Conservation (phyloP, 2,797 vertebrate genomes). For the Apodemus agrarius region DNA sequence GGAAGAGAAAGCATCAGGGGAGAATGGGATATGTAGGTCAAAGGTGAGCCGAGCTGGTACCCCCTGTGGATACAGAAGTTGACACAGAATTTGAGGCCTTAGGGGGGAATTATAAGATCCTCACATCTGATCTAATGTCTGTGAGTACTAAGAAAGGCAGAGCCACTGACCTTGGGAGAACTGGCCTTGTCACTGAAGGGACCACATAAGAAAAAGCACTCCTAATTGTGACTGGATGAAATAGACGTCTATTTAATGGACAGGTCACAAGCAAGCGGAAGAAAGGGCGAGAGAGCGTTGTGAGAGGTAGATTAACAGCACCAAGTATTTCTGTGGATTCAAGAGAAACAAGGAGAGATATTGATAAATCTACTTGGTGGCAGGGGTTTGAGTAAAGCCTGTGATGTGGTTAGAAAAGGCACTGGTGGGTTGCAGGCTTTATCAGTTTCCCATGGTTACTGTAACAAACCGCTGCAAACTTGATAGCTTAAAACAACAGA, state of each 20-base stretch:
- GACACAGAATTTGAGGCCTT: neutral
- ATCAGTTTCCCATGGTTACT: neutral
- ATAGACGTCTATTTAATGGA: neutral
- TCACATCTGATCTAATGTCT: neutral
- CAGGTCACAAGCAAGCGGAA: neutral
- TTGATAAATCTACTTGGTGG: neutral
- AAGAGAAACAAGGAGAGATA: neutral
- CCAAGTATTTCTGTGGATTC: neutral
- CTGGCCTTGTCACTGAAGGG: neutral
- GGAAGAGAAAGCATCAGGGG: neutral
- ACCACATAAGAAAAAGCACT: neutral
- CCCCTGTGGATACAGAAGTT: neutral
- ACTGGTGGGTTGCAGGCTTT: neutral
- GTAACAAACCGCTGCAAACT: neutral
- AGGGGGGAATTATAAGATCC: neutral
- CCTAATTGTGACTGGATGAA: neutral
- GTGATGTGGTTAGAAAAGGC: neutral
- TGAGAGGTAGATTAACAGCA: neutral
- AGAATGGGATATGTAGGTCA: neutral
- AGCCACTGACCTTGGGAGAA: neutral
- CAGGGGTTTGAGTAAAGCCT: neutral
- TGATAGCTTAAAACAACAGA: neutral
- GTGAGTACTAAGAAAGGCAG: neutral
- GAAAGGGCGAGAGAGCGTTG: neutral
- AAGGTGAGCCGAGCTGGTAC: neutral